Evolutionary conservation across 1,140 invertebrate species (phyloP), one percentile per base, ranked within the genome.

Genomic region (Heterodera schachtii): DNA sequence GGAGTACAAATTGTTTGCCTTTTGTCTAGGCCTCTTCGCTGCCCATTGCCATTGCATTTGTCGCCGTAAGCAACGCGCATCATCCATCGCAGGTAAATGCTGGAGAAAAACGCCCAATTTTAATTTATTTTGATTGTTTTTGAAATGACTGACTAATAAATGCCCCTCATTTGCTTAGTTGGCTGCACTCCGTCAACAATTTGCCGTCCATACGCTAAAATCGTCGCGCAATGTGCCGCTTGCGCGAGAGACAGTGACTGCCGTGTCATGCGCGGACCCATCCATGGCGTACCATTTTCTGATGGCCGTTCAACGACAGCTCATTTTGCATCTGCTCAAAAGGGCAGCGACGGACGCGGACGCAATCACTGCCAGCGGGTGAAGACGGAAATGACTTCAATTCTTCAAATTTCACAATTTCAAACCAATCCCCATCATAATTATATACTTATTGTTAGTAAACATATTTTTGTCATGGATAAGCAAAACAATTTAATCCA

Each of bases 151-250:
- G 31, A 31, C 31, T 31, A 31, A 31, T 31, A 31, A 31, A 31
- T 31, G 31, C 31, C 31, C 31, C 31, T 31, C 31, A 47, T 44
- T 44, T 41, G 64, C 31, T 64, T 19, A 77, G 74, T 31, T 84
- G 84, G 41, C 43, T 13, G 70, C 74, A 21, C 52, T 76, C 7
- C 73, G 86, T 19, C 83, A 60, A 13, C 69, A 73, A 3, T 66
- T 85, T 41, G 47, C 86, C 41, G 77, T 73, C 16, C 84, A 83
- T 46, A 87, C 85, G 44, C 41, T 88, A 19, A 86, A 86, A 69
- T 79, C 88, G 87, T 82, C 91, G 88, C 44, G 90, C 75, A 69
- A 87, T 90, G 44, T 81, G 13, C 81, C 84, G 66, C 31, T 85
- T 44, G 60, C 43, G 46, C 82, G 84, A 3, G 80, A 85, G 75